These are phyloP conservation scores for Stenotaenia linearis DNA, from an alignment of 2,888 invertebrate genomes.

Conservation along the genomic window DNA sequence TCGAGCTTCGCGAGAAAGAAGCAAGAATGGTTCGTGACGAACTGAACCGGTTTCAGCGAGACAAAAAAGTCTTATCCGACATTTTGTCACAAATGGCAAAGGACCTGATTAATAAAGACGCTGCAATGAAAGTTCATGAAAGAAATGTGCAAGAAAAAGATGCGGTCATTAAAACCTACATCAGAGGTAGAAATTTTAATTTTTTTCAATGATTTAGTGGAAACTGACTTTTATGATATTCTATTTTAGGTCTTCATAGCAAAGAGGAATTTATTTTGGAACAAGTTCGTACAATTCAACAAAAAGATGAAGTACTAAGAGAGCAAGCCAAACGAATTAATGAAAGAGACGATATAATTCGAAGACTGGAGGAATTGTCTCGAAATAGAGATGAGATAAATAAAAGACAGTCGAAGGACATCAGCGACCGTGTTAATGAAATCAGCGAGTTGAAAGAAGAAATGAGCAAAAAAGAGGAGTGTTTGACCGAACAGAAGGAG, in stretches of 20 bases:
- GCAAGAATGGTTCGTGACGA: constrained; percentile 30
- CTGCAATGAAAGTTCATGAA: constrained; percentile 29
- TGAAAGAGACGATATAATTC: constrained; percentile 21
- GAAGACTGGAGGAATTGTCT: neutral
- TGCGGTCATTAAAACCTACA: neutral
- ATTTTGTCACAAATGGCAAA: constrained; percentile 31
- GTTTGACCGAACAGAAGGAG: neutral
- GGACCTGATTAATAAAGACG: constrained; percentile 28
- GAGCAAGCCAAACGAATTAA: constrained; percentile 10
- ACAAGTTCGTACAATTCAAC: constrained; percentile 29
- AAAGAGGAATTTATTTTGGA: constrained; percentile 30
- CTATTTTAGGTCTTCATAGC: constrained; percentile 24
- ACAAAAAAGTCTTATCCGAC: constrained; percentile 24
- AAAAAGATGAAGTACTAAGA: constrained; percentile 26
- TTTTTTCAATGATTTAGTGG: neutral
- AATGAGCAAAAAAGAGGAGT: neutral
- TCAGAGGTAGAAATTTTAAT: neutral
- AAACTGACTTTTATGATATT: no score
- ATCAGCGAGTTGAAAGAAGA: neutral
- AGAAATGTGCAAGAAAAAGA: constrained; percentile 24
- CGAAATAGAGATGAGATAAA: neutral
- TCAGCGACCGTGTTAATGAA: neutral
- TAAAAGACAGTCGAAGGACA: neutral
- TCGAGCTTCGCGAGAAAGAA: constrained; percentile 30
- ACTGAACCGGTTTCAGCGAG: constrained; percentile 14